Evolutionary conservation across 2,113 vertebrate genomes (phyloP), one percentile per base, ranked within the genome.

Genomic region (Platysternon megacephalum): DNA sequence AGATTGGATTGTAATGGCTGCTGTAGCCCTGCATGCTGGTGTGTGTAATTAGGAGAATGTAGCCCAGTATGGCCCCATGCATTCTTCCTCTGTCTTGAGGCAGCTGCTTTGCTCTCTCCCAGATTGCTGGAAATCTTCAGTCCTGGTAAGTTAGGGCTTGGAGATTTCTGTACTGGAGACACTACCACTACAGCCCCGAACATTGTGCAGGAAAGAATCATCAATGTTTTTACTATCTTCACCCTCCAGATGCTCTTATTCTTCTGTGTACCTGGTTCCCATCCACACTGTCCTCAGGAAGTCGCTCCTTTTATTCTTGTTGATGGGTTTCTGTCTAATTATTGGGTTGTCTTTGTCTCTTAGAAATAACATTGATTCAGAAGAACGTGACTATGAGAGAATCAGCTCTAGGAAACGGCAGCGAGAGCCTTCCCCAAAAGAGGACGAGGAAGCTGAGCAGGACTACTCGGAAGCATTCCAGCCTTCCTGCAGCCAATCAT

Each of bases 401-500:
- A 98, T 84, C 93, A 97, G 74, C 87, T 97, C 98, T 5, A 97
- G 94, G 44, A 99, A 98, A 95, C 98, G 98, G 29, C 97, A 96
- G 42, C 95, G 98, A 49, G 99, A 99, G 21, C 97, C 96, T 44
- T 98, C 99, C 32, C 97, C 97, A 84, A 95, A 98, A 82, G 98
- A 98, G 65, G 98, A 98, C 11, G 97, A 96, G 42, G 97, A 98
- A 44, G 93, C 84, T 28, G 98, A 98, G 13, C 98, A 98, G 48
- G 97, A 98, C 53, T 98, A 98, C 55, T 97, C 98, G 24, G 98
- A 98, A 86, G 96, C 96, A 65, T 99, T 99, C 97, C 98, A 98
- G 80, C 98, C 98, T 0, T 98, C 98, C 11, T 89, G 98, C 85
- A 98, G 98, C 93, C 98, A 93, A 1, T 86, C 97, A 8, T 98